Conservation (phyloP, 2,888 invertebrate genomes). For the Drosophila mimica region DNA sequence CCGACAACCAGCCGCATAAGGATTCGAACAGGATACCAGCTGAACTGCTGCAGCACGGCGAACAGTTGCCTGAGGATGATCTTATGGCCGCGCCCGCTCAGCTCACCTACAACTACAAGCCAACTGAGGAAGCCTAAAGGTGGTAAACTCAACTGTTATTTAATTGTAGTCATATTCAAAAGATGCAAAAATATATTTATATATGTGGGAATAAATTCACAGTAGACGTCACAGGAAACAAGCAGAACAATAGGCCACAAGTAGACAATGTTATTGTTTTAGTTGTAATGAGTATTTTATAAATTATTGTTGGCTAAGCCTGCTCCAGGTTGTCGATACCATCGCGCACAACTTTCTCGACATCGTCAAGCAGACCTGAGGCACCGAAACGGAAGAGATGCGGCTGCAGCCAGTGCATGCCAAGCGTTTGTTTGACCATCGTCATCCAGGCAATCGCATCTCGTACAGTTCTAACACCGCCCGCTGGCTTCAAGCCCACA, state of each 20-base stretch:
- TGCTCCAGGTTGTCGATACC: slow-evolving; percentile 50
- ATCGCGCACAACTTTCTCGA: slow-evolving; percentile 86
- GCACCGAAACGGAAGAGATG: slow-evolving; percentile 97
- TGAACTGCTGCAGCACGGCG: slow-evolving; percentile 62
- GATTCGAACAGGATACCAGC: slow-evolving; percentile 26
- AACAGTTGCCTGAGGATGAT: slow-evolving; percentile 70
- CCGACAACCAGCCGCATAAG: slow-evolving; percentile 80
- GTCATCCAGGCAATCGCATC: slow-evolving; percentile 95
- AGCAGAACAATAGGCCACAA: not conserved
- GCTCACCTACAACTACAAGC: slow-evolving; percentile 51
- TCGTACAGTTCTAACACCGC: slow-evolving; percentile 94
- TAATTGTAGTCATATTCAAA: slow-evolving; percentile 62
- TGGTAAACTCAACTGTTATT: slow-evolving; percentile 38
- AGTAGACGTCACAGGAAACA: slow-evolving; percentile 16
- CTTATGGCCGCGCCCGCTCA: slow-evolving; percentile 79
- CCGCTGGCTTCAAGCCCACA: slow-evolving; percentile 99
- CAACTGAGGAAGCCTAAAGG: slow-evolving; percentile 25
- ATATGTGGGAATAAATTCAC: slow-evolving; percentile 28
- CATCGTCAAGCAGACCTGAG: slow-evolving; percentile 93
- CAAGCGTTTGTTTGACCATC: slow-evolving; percentile 93
- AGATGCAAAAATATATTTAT: slow-evolving; percentile 57
- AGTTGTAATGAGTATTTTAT: slow-evolving; percentile 13
- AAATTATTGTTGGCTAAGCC: not conserved
- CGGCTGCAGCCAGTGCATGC: slow-evolving; percentile 93
- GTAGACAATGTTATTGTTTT: not conserved